Base-by-base conservation (phyloP, 2,888 invertebrate species). In the Drosophila vallismaia region DNA sequence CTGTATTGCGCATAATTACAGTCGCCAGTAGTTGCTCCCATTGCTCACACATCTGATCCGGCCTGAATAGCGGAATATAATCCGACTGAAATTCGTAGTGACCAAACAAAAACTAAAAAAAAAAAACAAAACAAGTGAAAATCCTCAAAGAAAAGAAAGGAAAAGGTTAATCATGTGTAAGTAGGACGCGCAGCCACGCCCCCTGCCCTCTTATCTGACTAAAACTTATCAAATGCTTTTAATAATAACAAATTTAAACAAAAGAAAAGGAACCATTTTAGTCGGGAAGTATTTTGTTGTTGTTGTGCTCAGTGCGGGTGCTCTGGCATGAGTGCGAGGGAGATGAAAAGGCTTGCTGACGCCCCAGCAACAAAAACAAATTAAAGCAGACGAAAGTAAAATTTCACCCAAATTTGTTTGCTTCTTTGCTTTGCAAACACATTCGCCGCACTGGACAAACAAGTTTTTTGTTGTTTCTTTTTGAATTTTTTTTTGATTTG, bases 321-420 rank as follows among this genome's bases (percentile, higher is more conserved):
- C 45, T 28, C 48, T 38, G 31, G 70, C 46, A 45, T 26, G 42
- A 49, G 52, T 60, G 33, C 24, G 19, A 56, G 76, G 62, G 56
- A 59, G 62, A 69, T 67, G 75, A 36, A 55, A 60, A 71, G 51
- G 40, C 24, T 46, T 58, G 40, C 24, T 46, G 60, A 31, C 46
- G 55, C 66, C 71, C 78, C 79, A 68, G 48, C 52, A 69, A 71
- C 54, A 66, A 59, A 59, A 71, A 73, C 71, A 71, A 71, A 60
- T 59, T 60, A 67, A 64, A 38, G 31, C 64, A 60, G 58, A 71
- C 66, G 71, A 88, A 87, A 88, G 88, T 86, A 83, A 83, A 88
- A 87, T 88, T 86, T 87, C 86, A 76, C 86, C 79, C 74, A 82
- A 80, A 84, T 74, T 82, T 74, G 76, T 80, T 81, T 81, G 73